A percentile compares a stretch with the other conserved stretches of the same genome.
phyloP scores from a whole-genome alignment of 2,888 invertebrate species.

The Periphyllus acericola region DNA sequence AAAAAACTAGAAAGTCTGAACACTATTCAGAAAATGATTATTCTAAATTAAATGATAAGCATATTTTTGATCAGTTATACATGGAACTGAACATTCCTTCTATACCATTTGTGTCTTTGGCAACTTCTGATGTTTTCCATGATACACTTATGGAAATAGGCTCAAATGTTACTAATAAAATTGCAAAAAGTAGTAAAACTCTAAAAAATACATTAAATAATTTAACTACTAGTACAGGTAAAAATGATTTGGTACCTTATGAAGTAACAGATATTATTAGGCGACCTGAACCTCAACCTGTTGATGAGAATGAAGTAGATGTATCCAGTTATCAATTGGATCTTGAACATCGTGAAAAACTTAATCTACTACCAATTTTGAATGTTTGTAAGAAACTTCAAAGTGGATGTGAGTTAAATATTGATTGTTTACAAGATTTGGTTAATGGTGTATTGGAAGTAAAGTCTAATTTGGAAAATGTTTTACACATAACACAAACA shows the following conservation, averaged over 20 bases:
- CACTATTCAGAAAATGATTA: slow-evolving; percentile 8
- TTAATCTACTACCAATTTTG: slow-evolving; percentile 50
- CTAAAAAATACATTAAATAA: slow-evolving; percentile 68
- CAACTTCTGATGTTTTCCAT: slow-evolving; percentile 65
- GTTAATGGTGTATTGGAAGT: slow-evolving; percentile 41
- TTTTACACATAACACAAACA: slow-evolving; percentile 53
- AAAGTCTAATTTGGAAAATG: slow-evolving; percentile 41
- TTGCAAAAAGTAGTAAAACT: slow-evolving; percentile 70
- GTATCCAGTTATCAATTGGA: slow-evolving; percentile 50
- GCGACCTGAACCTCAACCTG: background rate
- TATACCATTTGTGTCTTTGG: slow-evolving; percentile 64
- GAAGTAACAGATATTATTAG: slow-evolving; percentile 34
- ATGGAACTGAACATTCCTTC: slow-evolving; percentile 58
- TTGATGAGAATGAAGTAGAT: slow-evolving; percentile 49
- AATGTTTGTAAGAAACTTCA: slow-evolving; percentile 51
- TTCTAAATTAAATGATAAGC: slow-evolving; percentile 26
- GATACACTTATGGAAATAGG: slow-evolving; percentile 71
- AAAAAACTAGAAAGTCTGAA: slow-evolving; percentile 42
- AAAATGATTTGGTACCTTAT: slow-evolving; percentile 53
- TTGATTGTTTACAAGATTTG: slow-evolving; percentile 49
- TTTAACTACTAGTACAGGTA: slow-evolving; percentile 21
- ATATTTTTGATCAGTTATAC: slow-evolving; percentile 49
- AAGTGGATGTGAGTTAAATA: slow-evolving; percentile 38
- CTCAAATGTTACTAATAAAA: slow-evolving; percentile 70
- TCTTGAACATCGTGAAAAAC: slow-evolving; percentile 52